These are phyloP conservation scores for Anthrax anthrax DNA, from an alignment of 2,888 invertebrate genomes.

Conservation along the genomic window DNA sequence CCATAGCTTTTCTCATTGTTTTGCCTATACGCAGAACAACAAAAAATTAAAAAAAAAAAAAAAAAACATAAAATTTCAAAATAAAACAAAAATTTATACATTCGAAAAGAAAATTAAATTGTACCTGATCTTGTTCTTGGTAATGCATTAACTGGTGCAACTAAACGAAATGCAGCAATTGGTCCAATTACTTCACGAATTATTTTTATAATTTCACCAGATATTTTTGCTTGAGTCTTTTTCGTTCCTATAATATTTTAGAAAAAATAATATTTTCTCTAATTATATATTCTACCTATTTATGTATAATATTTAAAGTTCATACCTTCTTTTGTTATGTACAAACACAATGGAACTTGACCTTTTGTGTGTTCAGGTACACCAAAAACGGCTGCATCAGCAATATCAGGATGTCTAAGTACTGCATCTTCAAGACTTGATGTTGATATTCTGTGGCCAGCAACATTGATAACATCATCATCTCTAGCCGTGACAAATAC, in stretches of 20 bases:
- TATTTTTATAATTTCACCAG: constrained; percentile 29
- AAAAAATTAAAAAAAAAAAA: too few species aligned
- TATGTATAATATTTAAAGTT: constrained; percentile 16
- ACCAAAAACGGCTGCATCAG: constrained; percentile 79
- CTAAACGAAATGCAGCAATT: constrained; percentile 74
- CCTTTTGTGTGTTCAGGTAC: constrained; percentile 83
- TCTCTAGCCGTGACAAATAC: constrained; percentile 81
- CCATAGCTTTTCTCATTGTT: constrained; percentile 64
- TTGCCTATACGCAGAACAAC: constrained; percentile 14
- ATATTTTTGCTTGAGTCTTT: constrained; percentile 23
- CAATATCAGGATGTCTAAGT: constrained; percentile 68
- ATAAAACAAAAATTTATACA: too few species aligned
- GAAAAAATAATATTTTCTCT: neutral
- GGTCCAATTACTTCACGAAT: constrained; percentile 41
- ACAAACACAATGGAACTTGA: constrained; percentile 77
- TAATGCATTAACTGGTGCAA: constrained; percentile 61
- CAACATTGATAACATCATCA: constrained; percentile 88
- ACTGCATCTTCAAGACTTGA: constrained; percentile 83
- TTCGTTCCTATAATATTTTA: constrained; percentile 9
- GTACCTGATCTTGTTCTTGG: constrained; percentile 83
- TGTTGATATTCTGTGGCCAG: constrained; percentile 82
- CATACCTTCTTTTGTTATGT: constrained; percentile 48
- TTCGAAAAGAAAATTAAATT: too few species aligned
- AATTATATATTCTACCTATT: too few species aligned
- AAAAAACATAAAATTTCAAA: too few species aligned